These are phyloP conservation scores for Phaedon cochleariae DNA, from an alignment of 2,888 invertebrate species.

Conservation along the genomic window DNA sequence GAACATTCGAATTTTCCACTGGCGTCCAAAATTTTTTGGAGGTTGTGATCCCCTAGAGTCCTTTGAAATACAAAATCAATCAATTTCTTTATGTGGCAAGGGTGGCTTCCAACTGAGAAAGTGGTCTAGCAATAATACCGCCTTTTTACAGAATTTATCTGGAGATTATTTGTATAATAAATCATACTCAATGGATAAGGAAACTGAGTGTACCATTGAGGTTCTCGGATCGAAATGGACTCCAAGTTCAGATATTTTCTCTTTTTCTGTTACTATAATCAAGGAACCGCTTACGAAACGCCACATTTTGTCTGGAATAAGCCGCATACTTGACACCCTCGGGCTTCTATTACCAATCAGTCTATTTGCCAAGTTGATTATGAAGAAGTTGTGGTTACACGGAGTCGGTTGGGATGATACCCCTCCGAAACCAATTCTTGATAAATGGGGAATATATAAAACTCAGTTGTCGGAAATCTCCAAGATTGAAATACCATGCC, in stretches of 20 bases:
- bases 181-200: conserved; percentile 3
- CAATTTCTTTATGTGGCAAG: too few species aligned
- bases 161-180: too few species aligned
- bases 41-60: too few species aligned
- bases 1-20: background rate
- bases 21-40: too few species aligned
- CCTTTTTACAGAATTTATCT: too few species aligned
- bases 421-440: background rate
- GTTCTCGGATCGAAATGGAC: conserved; percentile 9
- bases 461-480: conserved; percentile 1
- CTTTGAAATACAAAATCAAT: background rate
- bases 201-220: background rate
- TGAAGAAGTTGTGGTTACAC: too few species aligned
- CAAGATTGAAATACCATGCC: background rate
- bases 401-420: conserved; percentile 10
- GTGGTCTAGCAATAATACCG: too few species aligned
- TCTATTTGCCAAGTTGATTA: too few species aligned
- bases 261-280: background rate
- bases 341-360: too few species aligned
- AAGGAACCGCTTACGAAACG: background rate
- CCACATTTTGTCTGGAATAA: too few species aligned
- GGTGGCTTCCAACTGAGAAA: too few species aligned
- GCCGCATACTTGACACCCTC: too few species aligned
- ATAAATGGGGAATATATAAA: conserved; percentile 3
- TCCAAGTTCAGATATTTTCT: background rate